Conservation (phyloP, 2,888 invertebrate genomes). For the Acanthosoma haemorrhoidale region DNA sequence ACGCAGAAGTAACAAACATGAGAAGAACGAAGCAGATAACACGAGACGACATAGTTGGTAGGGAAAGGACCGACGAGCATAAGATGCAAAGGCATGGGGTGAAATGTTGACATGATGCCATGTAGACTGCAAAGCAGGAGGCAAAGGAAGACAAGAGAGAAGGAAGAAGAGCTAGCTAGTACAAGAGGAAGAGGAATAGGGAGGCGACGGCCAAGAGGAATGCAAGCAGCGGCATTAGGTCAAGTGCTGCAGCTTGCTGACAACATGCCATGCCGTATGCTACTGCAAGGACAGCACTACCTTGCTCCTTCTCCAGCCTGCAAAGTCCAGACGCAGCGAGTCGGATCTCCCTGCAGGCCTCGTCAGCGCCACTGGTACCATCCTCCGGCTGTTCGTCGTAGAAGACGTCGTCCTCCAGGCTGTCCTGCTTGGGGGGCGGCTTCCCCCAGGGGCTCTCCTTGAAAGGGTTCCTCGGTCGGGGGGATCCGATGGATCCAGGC, state of each 20-base stretch:
- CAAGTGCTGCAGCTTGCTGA: constrained; percentile 65
- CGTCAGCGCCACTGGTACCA: background rate
- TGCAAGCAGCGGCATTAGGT: constrained; percentile 68
- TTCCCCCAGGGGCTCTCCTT: constrained; percentile 20
- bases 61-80: no score
- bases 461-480: constrained; percentile 24
- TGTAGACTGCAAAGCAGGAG: no score
- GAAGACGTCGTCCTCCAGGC: constrained; percentile 22
- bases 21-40: no score
- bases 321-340: constrained; percentile 5
- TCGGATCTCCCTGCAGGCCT: constrained; percentile 23
- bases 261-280: constrained; percentile 67
- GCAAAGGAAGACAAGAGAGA: background rate
- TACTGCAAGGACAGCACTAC: constrained; percentile 48
- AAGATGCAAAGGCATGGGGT: no score
- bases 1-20: no score
- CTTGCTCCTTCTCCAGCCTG: constrained; percentile 31
- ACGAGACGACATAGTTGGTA: no score
- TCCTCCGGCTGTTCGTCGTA: background rate
- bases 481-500: constrained; percentile 19
- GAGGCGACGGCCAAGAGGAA: constrained; percentile 68
- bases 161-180: constrained; percentile 39
- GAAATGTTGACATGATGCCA: no score
- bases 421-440: background rate
- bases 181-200: constrained; percentile 61